Evolutionary conservation across 1,140 invertebrate genomes (phyloP).

Genomic region (Berghia stephanieae): DNA sequence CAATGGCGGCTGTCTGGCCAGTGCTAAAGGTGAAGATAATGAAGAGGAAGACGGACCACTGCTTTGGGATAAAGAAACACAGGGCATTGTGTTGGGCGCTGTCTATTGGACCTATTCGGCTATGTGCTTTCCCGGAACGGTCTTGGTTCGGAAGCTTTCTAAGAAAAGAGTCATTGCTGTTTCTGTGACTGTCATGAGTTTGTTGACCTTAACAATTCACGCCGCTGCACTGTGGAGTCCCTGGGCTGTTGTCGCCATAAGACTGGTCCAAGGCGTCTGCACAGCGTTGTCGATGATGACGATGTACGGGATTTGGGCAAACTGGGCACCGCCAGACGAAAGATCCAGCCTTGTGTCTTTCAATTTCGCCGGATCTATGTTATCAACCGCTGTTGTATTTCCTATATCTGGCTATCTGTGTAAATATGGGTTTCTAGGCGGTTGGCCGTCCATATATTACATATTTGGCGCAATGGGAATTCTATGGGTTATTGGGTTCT

Average conservation of each 20-base stretch:
- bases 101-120: conserved; percentile 56
- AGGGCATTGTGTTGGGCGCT: conserved; percentile 50
- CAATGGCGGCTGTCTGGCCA: too few species aligned
- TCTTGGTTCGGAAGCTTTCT: conserved; percentile 48
- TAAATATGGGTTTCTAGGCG: background rate
- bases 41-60: too few species aligned
- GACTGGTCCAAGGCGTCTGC: background rate
- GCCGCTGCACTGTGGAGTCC: conserved; percentile 30
- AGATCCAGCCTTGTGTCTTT: background rate
- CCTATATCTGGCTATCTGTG: background rate
- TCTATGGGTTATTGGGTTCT: background rate
- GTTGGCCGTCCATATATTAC: background rate
- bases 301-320: background rate
- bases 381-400: background rate
- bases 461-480: background rate
- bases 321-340: background rate
- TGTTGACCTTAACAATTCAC: conserved; percentile 40
- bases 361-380: background rate
- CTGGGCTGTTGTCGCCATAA: conserved; percentile 21
- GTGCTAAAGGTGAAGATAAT: too few species aligned
- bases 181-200: conserved; percentile 29
- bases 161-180: conserved; percentile 43
- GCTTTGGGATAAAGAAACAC: conserved; percentile 48
- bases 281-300: background rate
- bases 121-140: conserved; percentile 50